A percentile compares a stretch with the other conserved stretches of the same genome.
phyloP scores from a whole-genome alignment of 2,888 invertebrate species.

The Oscheius sp. region DNA sequence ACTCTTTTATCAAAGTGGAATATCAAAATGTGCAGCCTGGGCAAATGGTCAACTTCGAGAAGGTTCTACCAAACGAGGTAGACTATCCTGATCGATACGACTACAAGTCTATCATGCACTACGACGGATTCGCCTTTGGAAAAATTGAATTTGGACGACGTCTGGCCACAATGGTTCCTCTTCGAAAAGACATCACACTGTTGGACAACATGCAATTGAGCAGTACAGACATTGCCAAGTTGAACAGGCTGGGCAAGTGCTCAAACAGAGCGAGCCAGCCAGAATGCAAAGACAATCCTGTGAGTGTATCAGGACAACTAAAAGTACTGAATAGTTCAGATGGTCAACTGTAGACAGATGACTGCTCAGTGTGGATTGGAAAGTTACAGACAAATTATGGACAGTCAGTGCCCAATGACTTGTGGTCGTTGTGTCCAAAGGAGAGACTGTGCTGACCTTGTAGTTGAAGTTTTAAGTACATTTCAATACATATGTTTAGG shows the following conservation, averaged over 20 bases:
- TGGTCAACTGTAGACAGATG: conserved; percentile 10
- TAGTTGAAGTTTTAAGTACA: neutral
- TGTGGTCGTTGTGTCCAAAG: conserved; percentile 40
- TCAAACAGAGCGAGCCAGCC: neutral
- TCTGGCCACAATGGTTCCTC: conserved; percentile 67
- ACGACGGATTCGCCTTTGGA: conserved; percentile 68
- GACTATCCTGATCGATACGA: conserved; percentile 52
- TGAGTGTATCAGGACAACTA: neutral
- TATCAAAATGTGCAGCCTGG: conserved; percentile 58
- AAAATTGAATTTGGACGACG: conserved; percentile 48
- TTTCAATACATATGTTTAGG: neutral
- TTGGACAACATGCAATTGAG: conserved; percentile 60
- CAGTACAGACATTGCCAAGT: conserved; percentile 34
- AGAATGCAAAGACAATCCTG: conserved; percentile 7
- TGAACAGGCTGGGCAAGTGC: conserved; percentile 59
- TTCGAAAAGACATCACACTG: conserved; percentile 50
- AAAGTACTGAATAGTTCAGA: neutral
- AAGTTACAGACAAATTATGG: conserved; percentile 39
- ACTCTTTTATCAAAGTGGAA: conserved; percentile 52
- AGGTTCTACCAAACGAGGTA: conserved; percentile 32
- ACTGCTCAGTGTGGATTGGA: conserved; percentile 1
- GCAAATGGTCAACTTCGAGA: conserved; percentile 64
- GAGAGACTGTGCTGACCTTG: conserved; percentile 21
- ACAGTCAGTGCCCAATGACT: conserved; percentile 42
- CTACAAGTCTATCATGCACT: conserved; percentile 68